phyloP scores from a whole-genome alignment of 2,113 vertebrate species.

The Pelodiscus sinensis region DNA sequence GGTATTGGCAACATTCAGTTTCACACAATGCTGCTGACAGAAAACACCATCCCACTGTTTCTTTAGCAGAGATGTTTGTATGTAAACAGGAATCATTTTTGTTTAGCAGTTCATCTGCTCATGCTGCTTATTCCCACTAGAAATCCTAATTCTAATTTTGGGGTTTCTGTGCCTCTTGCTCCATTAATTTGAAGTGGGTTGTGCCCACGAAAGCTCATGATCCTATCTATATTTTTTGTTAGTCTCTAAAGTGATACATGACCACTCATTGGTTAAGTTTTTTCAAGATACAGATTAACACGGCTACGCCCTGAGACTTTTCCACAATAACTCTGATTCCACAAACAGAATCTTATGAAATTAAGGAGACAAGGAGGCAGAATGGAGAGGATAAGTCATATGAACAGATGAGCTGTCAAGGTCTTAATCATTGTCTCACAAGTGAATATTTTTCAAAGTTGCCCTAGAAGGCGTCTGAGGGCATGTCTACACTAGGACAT shows the following conservation, averaged over 20 bases:
- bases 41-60: background rate
- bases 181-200: too few relatives aligned
- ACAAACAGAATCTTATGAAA: background rate
- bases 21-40: background rate
- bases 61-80: background rate
- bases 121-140: conserved; percentile 3
- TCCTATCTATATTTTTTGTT: too few relatives aligned
- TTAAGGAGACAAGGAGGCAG: background rate
- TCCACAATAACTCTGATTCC: background rate
- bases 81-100: background rate
- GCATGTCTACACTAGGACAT: too few relatives aligned
- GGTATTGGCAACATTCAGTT: background rate
- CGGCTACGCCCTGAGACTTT: too few relatives aligned
- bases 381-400: background rate
- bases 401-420: background rate
- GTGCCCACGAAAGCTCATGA: too few relatives aligned
- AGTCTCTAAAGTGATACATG: too few relatives aligned
- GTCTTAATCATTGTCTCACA: background rate
- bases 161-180: too few relatives aligned
- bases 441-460: background rate
- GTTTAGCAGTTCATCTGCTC: conserved; percentile 14
- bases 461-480: background rate
- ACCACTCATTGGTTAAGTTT: too few relatives aligned
- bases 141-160: background rate
- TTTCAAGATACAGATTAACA: too few relatives aligned